Evolutionary conservation across 35 echinoderm and acorn worm genomes (phyloP), one percentile per base, ranked within the genome.

Genomic region (Eucidaris tribuloides): DNA sequence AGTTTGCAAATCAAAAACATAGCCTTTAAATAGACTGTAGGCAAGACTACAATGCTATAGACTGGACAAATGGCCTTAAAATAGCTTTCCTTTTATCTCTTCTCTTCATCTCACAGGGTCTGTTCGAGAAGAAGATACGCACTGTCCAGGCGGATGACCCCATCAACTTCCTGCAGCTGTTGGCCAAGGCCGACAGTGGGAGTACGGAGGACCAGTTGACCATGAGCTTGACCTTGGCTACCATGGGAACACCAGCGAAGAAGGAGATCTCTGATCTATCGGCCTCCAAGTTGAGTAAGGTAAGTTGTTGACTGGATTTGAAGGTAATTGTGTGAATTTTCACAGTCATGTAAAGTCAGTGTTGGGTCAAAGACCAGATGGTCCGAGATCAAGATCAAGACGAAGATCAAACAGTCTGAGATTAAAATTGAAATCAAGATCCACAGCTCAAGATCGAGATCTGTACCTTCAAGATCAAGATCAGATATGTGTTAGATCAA

Each of bases 101-200:
- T 65, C 29, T 50, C 24, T 52, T n/a, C n/a, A n/a, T n/a, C n/a
- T n/a, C n/a, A 4, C 22, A 92, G 88, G 85, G 88, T 78, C 46
- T 84, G 19, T 89, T 86, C 83, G 89, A 92, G 3, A 97, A 93
- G 91, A 99, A 99, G 63, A 70, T 71, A 3, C 32, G 81, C 13
- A 85, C 68, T 13, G 77, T 99, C 7, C 96, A 99, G 79, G 87
- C 91, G 7, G 96, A 99, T 87, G 96, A 99, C 66, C 96, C 96
- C 4, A 98, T 98, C 50, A 93, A 98, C 70, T 98, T 98, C 78
- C 83, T 93, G 35, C 95, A 98, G 86, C 82, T 98, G 3, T 39
- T 98, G 29, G 86, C 90, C 9, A 98, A 90, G 41, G 86, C 95
- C 15, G 95, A 98, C 30, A 86, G 50, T 64, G 91, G 90, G 7